A percentile compares a stretch with the other conserved stretches of the same genome.
Conservation (phyloP, 2,797 vertebrate species). For the Pantherophis vulpinus region DNA sequence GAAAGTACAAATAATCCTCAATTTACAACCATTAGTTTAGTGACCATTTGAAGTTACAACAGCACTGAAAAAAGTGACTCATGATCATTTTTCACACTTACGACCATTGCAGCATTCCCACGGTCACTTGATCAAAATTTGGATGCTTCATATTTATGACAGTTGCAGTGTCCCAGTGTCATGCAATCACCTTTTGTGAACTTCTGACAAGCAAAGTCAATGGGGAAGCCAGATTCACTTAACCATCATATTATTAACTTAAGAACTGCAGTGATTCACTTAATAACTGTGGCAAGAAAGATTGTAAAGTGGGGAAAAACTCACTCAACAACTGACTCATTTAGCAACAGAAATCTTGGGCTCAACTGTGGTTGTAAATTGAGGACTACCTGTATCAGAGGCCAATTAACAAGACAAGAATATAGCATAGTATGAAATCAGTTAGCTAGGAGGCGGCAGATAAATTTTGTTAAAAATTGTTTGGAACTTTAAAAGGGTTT, state of each 20-base stretch:
- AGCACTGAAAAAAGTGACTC: neutral
- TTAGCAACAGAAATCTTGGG: neutral
- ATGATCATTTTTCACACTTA: neutral
- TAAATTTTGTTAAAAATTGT: neutral
- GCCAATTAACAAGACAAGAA: neutral
- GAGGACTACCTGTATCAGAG: neutral
- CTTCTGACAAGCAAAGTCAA: neutral
- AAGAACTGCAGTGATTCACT: neutral
- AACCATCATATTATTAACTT: neutral
- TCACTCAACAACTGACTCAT: neutral
- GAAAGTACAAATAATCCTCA: neutral
- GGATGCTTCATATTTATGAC: neutral
- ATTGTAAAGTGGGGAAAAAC: neutral
- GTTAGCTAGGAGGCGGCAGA: neutral
- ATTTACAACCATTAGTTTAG: neutral
- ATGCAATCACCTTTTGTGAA: neutral
- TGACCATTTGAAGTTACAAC: neutral
- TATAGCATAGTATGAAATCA: neutral
- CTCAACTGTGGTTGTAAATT: neutral
- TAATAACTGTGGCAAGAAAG: neutral
- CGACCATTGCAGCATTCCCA: neutral
- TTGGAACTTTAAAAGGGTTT: neutral
- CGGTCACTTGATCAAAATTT: neutral
- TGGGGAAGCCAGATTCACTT: neutral
- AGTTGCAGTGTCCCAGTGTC: neutral